Evolutionary conservation across 2,113 vertebrate species (phyloP).

Genomic region (Orcinus orca): DNA sequence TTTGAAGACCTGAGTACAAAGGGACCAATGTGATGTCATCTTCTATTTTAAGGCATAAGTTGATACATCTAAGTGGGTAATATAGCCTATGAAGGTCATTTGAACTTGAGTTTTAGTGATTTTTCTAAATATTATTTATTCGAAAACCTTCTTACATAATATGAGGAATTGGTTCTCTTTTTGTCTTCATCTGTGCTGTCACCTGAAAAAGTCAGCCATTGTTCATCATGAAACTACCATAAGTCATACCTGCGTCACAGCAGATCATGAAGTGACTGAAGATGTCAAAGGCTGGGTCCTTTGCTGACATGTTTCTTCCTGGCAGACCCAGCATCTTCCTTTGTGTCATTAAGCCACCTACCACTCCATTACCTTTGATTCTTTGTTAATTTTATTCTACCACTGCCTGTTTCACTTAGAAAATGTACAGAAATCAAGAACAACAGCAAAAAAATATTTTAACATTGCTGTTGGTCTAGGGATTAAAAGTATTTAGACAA

Average conservation of each 20-base stretch:
- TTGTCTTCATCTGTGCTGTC: conserved; percentile 17
- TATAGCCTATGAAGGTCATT: neutral
- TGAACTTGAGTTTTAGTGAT: neutral
- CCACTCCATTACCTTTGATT: neutral
- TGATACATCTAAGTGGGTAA: neutral
- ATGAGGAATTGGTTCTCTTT: neutral
- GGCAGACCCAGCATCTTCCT: neutral
- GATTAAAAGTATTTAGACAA: neutral
- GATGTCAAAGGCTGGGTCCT: neutral
- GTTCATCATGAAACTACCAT: conserved; percentile 48
- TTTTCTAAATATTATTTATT: conserved; percentile 35
- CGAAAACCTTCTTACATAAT: neutral
- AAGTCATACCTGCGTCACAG: conserved; percentile 51
- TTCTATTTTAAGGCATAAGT: neutral
- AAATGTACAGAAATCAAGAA: neutral
- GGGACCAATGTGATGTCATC: neutral
- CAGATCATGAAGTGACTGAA: neutral
- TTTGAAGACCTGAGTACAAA: neutral
- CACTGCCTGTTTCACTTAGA: neutral
- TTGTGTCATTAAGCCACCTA: no score
- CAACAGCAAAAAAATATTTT: neutral
- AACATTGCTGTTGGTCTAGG: neutral
- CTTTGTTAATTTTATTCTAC: neutral
- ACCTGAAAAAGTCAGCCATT: conserved; percentile 53
- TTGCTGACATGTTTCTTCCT: neutral